Percentiles rank a stretch among this genome's conserved stretches.
phyloP scores from a whole-genome alignment of 2,113 vertebrate species.

The Pomatostomus ruficeps region DNA sequence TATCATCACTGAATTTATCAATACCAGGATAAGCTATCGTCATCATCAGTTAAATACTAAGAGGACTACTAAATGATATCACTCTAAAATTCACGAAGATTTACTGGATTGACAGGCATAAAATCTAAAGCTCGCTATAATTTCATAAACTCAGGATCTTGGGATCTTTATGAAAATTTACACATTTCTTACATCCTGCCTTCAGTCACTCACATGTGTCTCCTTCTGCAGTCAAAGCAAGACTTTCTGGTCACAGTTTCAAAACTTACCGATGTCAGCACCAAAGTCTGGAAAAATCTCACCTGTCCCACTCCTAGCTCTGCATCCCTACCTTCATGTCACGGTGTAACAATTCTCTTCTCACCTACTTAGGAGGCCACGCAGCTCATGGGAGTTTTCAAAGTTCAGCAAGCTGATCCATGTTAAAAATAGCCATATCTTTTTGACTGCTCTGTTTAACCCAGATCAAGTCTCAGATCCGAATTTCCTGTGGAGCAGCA shows the following conservation, averaged over 20 bases:
- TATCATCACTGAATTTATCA: not conserved
- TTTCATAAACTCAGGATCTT: not conserved
- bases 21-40: not conserved
- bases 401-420: not conserved
- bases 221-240: not conserved
- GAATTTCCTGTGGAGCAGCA: fast-evolving
- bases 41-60: not conserved
- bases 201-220: not conserved
- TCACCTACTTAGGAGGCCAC: not conserved
- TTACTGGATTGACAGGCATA: not conserved
- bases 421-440: not conserved
- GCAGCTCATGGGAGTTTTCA: not conserved
- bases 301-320: not conserved
- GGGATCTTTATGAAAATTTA: not conserved
- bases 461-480: not conserved
- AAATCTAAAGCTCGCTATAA: not conserved
- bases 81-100: not conserved
- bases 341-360: not conserved
- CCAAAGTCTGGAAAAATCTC: not conserved
- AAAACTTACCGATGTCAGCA: not conserved
- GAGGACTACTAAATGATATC: not conserved
- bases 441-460: not conserved
- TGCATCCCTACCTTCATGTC: not conserved
- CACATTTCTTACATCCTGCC: not conserved
- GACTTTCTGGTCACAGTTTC: not conserved